phyloP scores from a whole-genome alignment of 2,888 invertebrate species.

The Cryptus armator region DNA sequence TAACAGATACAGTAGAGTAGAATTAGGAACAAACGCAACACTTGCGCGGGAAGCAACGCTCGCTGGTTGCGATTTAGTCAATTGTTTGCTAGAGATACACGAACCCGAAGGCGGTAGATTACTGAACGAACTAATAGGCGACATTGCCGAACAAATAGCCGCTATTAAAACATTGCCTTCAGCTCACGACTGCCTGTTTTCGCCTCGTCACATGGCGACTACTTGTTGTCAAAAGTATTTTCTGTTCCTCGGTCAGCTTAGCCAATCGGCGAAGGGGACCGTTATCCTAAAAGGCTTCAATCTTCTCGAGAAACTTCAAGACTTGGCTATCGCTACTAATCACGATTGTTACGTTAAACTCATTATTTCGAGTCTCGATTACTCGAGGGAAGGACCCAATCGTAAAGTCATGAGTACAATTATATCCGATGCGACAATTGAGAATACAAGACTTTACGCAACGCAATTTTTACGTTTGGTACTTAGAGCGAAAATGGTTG shows the following conservation, averaged over 20 bases:
- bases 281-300: slow-evolving; percentile 88
- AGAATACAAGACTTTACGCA: slow-evolving; percentile 92
- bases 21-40: slow-evolving; percentile 87
- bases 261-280: slow-evolving; percentile 90
- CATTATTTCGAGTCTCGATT: slow-evolving; percentile 96
- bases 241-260: slow-evolving; percentile 95
- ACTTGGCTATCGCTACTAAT: slow-evolving; percentile 92
- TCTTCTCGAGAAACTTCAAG: slow-evolving; percentile 87
- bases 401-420: slow-evolving; percentile 89
- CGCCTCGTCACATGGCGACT: slow-evolving; percentile 94
- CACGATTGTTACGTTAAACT: slow-evolving; percentile 97
- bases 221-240: slow-evolving; percentile 98
- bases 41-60: slow-evolving; percentile 88
- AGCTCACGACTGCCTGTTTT: slow-evolving; percentile 95
- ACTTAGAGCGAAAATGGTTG: slow-evolving; percentile 90
- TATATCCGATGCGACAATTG: slow-evolving; percentile 84
- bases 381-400: slow-evolving; percentile 91
- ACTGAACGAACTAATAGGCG: slow-evolving; percentile 92
- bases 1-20: slow-evolving; percentile 94
- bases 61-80: slow-evolving; percentile 91
- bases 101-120: slow-evolving; percentile 90
- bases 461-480: slow-evolving; percentile 96
- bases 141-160: slow-evolving; percentile 91
- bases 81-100: slow-evolving; percentile 90
- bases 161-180: slow-evolving; percentile 91